Base-by-base conservation (phyloP, 53 echinoderm and acorn worm genomes). In the Luidia sarsii region DNA sequence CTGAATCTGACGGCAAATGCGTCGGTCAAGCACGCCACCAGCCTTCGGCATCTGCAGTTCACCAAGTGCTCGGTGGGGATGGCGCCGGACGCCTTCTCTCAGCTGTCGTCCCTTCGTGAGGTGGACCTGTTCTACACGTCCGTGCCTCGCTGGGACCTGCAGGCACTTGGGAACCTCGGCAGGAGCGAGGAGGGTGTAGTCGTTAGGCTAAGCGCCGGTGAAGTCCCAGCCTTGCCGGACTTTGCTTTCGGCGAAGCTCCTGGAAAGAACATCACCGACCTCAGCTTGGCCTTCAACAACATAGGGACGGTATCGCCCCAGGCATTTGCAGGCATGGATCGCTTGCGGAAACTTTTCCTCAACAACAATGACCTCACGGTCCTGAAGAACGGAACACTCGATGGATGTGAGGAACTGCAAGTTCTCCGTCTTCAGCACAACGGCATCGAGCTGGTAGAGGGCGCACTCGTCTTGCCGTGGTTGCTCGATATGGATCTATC, bases 271-370 rank as follows among this genome's bases (percentile, higher is more conserved):
- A 33, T 87, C 7, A 50, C 71, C 14, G 32, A 20, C 5, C 36
- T 87, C 1, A 49, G 61, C 28, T 35, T 87, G 27, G 51, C 41
- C 20, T 80, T 34, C 72, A 87, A 87, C 56, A 23, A 24, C 3
- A 50, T 87, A 3, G 38, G 39, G 33, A 34, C 56, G 33, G 59
- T 87, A n/a, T 24, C 48, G 1, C 64, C 52, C 4, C 27, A 34
- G 11, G 68, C 87, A 19, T 87, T 87, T 65, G 25, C 39, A 15
- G 52, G 65, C 10, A 65, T 87, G 39, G 28, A 35, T 33, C 34
- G 64, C 0, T 31, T 87, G 0, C 24, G 22, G 45, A 81, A 38
- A 48, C 19, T 87, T 24, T 80, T 35, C 39, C 80, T 87, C 1
- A 71, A 64, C 38, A 80, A 71, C 33, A 87, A 81, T 52, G 77